A percentile compares a stretch with the other conserved stretches of the same genome.
These are phyloP conservation scores for Sebastes itinus DNA, from an alignment of 2,797 vertebrate genomes.

Conservation along the genomic window DNA sequence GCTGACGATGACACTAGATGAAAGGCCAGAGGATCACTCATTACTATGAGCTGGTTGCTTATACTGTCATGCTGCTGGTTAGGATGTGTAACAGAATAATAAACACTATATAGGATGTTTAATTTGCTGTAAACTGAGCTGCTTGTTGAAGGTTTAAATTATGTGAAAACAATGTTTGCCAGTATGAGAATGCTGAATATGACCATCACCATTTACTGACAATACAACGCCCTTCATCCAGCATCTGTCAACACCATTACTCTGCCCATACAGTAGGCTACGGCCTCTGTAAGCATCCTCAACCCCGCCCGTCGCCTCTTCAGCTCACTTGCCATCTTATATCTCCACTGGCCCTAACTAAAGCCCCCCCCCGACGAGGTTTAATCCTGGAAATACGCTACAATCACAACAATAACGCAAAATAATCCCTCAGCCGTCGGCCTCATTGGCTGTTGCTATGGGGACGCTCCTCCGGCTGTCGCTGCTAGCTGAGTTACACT, in stretches of 20 bases:
- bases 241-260: not conserved
- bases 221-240: not conserved
- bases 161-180: not conserved
- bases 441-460: slow-evolving; percentile 82
- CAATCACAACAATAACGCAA: slow-evolving; percentile 54
- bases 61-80: no score
- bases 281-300: not conserved
- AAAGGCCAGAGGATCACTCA: no score
- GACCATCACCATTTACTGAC: not conserved
- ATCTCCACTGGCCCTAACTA: not conserved
- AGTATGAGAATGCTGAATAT: not conserved
- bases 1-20: no score
- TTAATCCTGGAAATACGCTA: slow-evolving; percentile 40
- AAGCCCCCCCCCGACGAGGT: not conserved
- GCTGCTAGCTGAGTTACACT: slow-evolving; percentile 79
- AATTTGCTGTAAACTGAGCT: not conserved
- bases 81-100: no score
- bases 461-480: slow-evolving; percentile 60
- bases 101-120: no score
- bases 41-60: no score
- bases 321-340: not conserved
- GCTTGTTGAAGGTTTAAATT: not conserved
- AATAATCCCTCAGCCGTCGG: slow-evolving; percentile 30
- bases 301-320: not conserved
- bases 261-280: not conserved